A percentile compares a stretch with the other conserved stretches of the same genome.
These are phyloP conservation scores for Diploscapter pachys DNA, from an alignment of 1,140 invertebrate species.

Conservation along the genomic window DNA sequence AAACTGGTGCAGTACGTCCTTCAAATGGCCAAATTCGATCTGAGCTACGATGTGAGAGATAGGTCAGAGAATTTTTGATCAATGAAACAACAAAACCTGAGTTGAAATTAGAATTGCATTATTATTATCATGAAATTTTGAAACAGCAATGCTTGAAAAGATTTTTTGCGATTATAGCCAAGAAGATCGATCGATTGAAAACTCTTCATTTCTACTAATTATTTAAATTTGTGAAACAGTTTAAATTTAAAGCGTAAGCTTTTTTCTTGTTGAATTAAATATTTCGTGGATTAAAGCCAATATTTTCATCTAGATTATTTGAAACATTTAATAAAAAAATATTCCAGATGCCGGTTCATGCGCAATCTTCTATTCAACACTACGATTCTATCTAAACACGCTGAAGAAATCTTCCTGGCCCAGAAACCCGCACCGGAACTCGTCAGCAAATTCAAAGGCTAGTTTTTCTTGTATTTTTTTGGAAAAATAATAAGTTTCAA, in stretches of 20 bases:
- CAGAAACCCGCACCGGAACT: slow-evolving; percentile 86
- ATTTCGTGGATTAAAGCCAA: neutral
- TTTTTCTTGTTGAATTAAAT: neutral
- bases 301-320: too few relatives aligned
- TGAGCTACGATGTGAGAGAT: slow-evolving; percentile 95
- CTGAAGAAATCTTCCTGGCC: slow-evolving; percentile 74
- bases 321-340: too few relatives aligned
- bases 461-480: too few relatives aligned
- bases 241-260: neutral
- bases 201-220: too few relatives aligned
- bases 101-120: slow-evolving; percentile 64
- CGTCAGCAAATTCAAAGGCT: slow-evolving; percentile 62
- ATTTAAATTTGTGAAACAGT: too few relatives aligned
- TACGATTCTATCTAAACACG: slow-evolving; percentile 14
- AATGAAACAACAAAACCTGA: too few relatives aligned
- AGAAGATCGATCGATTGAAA: too few relatives aligned
- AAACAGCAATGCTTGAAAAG: neutral
- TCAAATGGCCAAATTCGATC: slow-evolving; percentile 92
- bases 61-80: slow-evolving; percentile 58
- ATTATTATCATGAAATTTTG: slow-evolving; percentile 19
- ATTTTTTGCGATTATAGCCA: neutral
- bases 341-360: slow-evolving; percentile 46
- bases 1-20: slow-evolving; percentile 85
- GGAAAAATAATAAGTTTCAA: too few relatives aligned
- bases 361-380: slow-evolving; percentile 45